phyloP scores from a whole-genome alignment of 1,140 invertebrate species.

The Penaeus indicus region DNA sequence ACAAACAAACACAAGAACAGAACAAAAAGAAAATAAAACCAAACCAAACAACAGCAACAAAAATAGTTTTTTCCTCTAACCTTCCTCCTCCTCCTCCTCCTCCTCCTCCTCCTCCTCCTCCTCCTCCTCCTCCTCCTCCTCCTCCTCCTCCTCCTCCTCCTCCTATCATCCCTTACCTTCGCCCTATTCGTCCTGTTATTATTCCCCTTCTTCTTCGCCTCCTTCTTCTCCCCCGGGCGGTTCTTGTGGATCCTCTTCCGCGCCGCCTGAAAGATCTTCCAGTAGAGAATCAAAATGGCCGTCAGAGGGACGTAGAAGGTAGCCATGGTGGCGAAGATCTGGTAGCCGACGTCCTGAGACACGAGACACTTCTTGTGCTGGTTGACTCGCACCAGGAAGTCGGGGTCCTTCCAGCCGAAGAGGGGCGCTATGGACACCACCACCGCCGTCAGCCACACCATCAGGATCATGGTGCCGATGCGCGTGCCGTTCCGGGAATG shows the following conservation, averaged over 20 bases:
- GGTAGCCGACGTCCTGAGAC: slow-evolving; percentile 91
- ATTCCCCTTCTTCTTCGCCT: slow-evolving; percentile 29
- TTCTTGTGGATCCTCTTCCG: slow-evolving; percentile 82
- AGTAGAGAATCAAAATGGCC: slow-evolving; percentile 93
- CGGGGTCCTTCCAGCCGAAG: slow-evolving; percentile 92
- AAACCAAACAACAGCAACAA: too few species aligned
- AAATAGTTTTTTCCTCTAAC: too few species aligned
- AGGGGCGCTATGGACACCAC: slow-evolving; percentile 93
- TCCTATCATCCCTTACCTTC: slow-evolving; percentile 4
- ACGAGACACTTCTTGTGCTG: slow-evolving; percentile 66
- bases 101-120: not conserved
- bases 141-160: not conserved
- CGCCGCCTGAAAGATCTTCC: slow-evolving; percentile 93
- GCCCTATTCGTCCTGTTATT: slow-evolving; percentile 32
- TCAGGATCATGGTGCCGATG: slow-evolving; percentile 91
- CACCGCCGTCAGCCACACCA: slow-evolving; percentile 93
- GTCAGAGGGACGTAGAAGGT: slow-evolving; percentile 95
- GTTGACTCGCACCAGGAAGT: slow-evolving; percentile 68
- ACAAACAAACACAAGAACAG: too few species aligned
- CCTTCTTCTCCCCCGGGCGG: slow-evolving; percentile 49
- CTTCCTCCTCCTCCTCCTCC: not conserved
- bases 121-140: slow-evolving; percentile 18
- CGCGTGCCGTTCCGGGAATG: slow-evolving; percentile 85
- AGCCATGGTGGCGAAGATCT: slow-evolving; percentile 84
- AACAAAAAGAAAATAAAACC: too few species aligned